Percentiles rank a stretch among this genome's conserved stretches.
These are phyloP conservation scores for Eremobia ochroleuca DNA, from an alignment of 2,888 invertebrate species.

Conservation along the genomic window DNA sequence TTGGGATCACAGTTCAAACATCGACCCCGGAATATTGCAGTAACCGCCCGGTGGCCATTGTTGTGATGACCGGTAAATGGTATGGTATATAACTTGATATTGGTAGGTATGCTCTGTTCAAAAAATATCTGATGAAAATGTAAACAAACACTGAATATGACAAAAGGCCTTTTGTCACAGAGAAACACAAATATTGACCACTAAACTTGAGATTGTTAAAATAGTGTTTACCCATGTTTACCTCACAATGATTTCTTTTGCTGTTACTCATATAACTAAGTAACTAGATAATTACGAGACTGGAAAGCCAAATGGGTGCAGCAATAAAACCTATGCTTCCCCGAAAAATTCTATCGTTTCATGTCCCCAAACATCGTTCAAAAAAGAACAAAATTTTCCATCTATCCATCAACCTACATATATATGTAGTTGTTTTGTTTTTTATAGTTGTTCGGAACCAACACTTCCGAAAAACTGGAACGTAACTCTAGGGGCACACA, in stretches of 20 bases:
- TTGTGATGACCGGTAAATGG: background rate
- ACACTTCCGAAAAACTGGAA: constrained; percentile 29
- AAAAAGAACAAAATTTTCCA: constrained; percentile 14
- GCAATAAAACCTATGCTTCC: background rate
- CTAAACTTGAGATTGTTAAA: background rate
- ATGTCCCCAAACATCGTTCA: constrained; percentile 8
- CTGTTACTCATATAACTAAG: background rate
- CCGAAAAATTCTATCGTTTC: background rate
- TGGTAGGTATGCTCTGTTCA: background rate
- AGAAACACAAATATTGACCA: no score
- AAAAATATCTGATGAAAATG: background rate
- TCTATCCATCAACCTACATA: background rate
- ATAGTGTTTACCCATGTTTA: background rate
- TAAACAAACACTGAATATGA: background rate
- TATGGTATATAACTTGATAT: background rate
- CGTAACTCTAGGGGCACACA: constrained; percentile 5
- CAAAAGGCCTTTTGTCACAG: background rate
- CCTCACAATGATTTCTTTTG: background rate
- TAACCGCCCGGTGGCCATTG: background rate
- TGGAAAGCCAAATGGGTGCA: background rate
- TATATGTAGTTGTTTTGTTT: background rate
- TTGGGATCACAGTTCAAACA: constrained; percentile 33
- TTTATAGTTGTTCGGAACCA: background rate
- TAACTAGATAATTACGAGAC: background rate
- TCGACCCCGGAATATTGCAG: constrained; percentile 12